phyloP scores from a whole-genome alignment of 1,140 invertebrate species.

The Olivierus martensii region DNA sequence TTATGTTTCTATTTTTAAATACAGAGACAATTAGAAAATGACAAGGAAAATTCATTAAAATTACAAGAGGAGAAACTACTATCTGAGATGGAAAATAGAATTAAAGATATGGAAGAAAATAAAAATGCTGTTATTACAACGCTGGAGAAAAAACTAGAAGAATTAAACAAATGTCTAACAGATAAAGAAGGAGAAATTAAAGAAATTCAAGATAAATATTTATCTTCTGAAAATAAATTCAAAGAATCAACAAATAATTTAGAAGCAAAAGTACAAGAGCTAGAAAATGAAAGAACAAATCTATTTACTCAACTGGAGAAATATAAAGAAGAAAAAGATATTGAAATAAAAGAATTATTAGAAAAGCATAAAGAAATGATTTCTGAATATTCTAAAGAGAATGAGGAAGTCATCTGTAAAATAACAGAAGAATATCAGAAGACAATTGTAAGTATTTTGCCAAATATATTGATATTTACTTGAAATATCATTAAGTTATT shows the following conservation, averaged over 20 bases:
- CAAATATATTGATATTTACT: too few relatives aligned
- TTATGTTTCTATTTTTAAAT: too few relatives aligned
- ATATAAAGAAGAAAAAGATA: constrained; percentile 11
- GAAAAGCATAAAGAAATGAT: not conserved
- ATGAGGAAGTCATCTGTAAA: not conserved
- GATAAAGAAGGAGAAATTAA: constrained; percentile 11
- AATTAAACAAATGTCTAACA: not conserved
- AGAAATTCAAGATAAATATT: constrained; percentile 1
- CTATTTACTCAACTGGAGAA: too few relatives aligned
- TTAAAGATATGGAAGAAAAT: not conserved
- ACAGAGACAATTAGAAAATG: too few relatives aligned
- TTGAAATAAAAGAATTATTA: constrained; percentile 8
- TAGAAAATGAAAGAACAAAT: too few relatives aligned
- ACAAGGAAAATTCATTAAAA: too few relatives aligned
- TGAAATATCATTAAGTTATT: too few relatives aligned
- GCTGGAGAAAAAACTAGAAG: constrained; percentile 20
- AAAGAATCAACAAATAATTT: constrained; percentile 2
- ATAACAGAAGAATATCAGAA: constrained; percentile 4
- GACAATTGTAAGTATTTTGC: constrained; percentile 6
- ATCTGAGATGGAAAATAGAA: too few relatives aligned
- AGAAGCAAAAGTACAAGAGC: not conserved
- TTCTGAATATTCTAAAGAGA: constrained; percentile 5
- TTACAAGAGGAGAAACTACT: too few relatives aligned
- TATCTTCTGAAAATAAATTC: not conserved
- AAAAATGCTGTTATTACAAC: constrained; percentile 23